Base-by-base conservation (phyloP, 2,113 vertebrate species). In the Caranx ignobilis region DNA sequence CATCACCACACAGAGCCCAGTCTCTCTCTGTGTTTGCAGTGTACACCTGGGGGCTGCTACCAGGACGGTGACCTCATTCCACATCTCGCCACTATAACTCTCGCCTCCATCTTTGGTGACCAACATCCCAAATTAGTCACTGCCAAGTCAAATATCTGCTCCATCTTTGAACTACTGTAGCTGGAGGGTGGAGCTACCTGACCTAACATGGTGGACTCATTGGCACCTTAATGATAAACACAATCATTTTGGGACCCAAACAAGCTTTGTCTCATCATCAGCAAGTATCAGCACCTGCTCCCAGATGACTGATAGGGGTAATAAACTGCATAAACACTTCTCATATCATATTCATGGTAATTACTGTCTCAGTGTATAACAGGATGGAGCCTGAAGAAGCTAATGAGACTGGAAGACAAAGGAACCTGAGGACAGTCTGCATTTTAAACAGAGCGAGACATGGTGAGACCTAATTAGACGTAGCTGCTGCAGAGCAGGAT, bases 101-200 rank as follows among this genome's bases (percentile, higher is more conserved):
- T 69, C 45, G 15, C 72, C 81, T 84, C 76, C 64, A 57, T 81
- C 74, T 70, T 57, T 43, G 47, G 73, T 45, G 81, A 41, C 61
- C 66, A 61, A 57, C 84, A 84, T 91, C 87, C 85, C 90, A 62
- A 71, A 91, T 90, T 52, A 69, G 76, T 84, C 86, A 80, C 90
- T 11, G 77, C 79, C 85, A 79, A 71, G 50, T 88, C 84, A 86
- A 85, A 89, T 86, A 87, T 85, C 82, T 32, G 37, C 71, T 73
- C 79, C 69, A 16, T 62, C 47, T 62, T 26, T 59, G 50, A 77
- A 15, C 26, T 60, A 41, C 37, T 61, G 26, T 11, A 11, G 12
- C 32, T 21, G 67, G 43, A 39, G 11, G 11, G 13, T 55, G 34
- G 7, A 41, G 7, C 43, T 4, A 48, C 69, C 68, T 41, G 52